These are phyloP conservation scores for Mareca strepera DNA, from an alignment of 2,797 vertebrate species.

Conservation along the genomic window DNA sequence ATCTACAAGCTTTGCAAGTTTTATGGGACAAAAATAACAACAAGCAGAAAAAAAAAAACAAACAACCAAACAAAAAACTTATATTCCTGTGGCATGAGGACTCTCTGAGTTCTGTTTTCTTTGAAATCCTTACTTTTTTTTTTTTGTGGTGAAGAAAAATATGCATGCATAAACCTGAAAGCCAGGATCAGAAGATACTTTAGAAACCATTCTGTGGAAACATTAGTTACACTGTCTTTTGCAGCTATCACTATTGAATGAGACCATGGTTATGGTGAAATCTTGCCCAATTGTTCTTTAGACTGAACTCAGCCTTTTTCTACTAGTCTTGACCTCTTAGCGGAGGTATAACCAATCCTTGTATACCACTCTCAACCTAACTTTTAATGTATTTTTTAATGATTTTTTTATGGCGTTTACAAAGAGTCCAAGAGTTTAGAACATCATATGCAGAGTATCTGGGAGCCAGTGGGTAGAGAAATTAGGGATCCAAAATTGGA, in stretches of 20 bases:
- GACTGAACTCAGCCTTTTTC: not conserved
- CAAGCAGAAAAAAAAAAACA: fast-evolving
- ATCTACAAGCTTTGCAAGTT: not conserved
- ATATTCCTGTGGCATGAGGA: not conserved
- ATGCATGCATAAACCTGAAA: fast-evolving
- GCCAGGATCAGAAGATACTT: not conserved
- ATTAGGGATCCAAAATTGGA: not conserved
- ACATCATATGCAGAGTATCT: not conserved
- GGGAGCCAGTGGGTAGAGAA: not conserved
- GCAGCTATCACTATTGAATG: not conserved
- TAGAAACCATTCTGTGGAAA: not conserved
- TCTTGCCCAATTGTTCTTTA: not conserved
- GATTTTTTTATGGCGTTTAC: not conserved
- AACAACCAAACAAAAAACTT: not conserved
- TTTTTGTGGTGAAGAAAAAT: not conserved
- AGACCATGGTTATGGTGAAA: not conserved
- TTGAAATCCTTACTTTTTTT: not conserved
- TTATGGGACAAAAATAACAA: not conserved
- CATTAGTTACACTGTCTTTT: not conserved
- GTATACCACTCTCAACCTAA: not conserved
- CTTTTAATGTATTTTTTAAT: not conserved
- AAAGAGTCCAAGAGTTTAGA: not conserved
- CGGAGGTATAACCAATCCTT: not conserved
- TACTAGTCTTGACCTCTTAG: not conserved
- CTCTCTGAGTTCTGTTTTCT: not conserved